A percentile compares a stretch with the other conserved stretches of the same genome.
Conservation (phyloP, 1,140 invertebrate species). For the Fopius arisanus region DNA sequence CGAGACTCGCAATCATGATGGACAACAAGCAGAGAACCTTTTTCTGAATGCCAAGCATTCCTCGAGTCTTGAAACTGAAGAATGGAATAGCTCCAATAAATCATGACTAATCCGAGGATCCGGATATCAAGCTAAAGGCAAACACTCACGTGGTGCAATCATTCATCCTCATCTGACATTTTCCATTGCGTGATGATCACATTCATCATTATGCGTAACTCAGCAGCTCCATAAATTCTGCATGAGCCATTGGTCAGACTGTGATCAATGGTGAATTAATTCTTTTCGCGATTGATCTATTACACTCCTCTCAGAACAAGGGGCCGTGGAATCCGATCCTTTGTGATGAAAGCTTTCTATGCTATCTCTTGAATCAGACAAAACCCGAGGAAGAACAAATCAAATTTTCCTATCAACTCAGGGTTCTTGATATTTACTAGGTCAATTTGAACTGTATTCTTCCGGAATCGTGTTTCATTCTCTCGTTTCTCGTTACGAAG, state of each 20-base stretch:
- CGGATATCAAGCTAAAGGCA: no score
- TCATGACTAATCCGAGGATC: no score
- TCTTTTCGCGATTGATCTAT: slow-evolving; percentile 21
- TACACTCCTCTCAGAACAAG: neutral
- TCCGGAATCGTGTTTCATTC: neutral
- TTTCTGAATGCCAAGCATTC: neutral
- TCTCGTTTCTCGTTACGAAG: slow-evolving; percentile 12
- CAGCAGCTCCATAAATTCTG: slow-evolving; percentile 10
- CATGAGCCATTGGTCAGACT: neutral
- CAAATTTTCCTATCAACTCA: no score
- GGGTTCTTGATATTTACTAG: neutral
- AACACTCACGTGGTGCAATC: no score
- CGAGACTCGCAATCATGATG: neutral
- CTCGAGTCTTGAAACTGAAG: neutral
- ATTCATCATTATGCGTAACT: slow-evolving; percentile 17
- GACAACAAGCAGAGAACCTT: neutral
- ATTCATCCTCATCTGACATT: neutral
- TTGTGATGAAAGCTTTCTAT: neutral
- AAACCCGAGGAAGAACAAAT: neutral
- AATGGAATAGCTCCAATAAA: neutral
- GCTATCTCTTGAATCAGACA: neutral
- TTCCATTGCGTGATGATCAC: slow-evolving; percentile 8
- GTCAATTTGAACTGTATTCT: neutral
- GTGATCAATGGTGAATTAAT: slow-evolving; percentile 25
- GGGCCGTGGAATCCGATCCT: neutral